Evolutionary conservation across 1,140 invertebrate genomes (phyloP), one percentile per base, ranked within the genome.

Genomic region (Antheraea mylitta): DNA sequence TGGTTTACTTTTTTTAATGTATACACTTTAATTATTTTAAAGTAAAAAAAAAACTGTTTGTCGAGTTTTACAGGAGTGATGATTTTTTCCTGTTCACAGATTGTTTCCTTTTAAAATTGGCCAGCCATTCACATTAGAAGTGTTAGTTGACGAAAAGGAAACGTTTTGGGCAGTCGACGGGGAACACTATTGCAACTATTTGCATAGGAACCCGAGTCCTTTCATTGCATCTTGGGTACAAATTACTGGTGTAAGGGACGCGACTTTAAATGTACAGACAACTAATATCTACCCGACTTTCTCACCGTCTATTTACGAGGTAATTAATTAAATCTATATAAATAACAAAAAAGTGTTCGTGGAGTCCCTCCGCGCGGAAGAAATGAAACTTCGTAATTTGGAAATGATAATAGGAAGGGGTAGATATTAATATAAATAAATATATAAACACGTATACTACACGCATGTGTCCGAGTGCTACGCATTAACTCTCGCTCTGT

Each of bases 141-240:
- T 84, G 16, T 18, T 91, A 30, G 78, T 89, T 4, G 89, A 87
- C 61, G 87, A 91, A 53, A 85, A 82, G 45, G 81, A 87, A 70
- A 83, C 83, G 0, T 64, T 89, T 5, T 90, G 79, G 77, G 86
- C 87, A n/a, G 80, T 88, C 19, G 86, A 92, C 59, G 90, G 90
- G 0, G 79, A 81, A 19, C 84, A 86, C 66, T 92, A 90, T 66
- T 90, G 88, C 72, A 85, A 77, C 66, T 92, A 76, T 45, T 75
- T 71, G 7, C 89, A 91, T 68, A 71, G 89, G 3, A 83, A 74
- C 30, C 89, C 89, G 0, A 82, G 76, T 38, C 76, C 83, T 0
- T 63, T 86, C 0, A 69, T 36, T 0, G 89, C 85, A 0, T 65
- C 70, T 0, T 90, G 87, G 88, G 79, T 90, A 36, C 85, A 90